These are phyloP conservation scores for Bucorvus abyssinicus DNA, from an alignment of 2,797 vertebrate genomes.

Conservation along the genomic window DNA sequence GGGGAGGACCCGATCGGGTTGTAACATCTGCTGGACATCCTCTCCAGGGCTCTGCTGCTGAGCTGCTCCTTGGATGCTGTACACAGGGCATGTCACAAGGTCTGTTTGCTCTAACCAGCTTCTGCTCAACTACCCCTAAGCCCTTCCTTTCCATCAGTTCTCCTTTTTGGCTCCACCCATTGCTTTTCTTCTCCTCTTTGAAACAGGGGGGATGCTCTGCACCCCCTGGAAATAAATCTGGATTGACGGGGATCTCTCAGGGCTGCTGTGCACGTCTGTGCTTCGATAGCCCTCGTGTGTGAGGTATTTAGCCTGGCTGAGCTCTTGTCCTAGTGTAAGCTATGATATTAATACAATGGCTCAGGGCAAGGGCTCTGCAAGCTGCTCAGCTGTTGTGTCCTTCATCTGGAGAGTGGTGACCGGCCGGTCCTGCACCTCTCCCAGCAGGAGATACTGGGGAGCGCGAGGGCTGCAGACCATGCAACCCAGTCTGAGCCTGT, in stretches of 20 bases:
- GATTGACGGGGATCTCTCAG: background rate
- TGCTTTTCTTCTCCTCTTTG: background rate
- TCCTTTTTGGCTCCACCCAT: background rate
- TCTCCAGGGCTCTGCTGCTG: background rate
- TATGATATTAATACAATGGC: constrained; percentile 45
- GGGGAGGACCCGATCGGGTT: background rate
- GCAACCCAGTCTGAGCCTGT: background rate
- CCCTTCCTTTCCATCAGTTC: background rate
- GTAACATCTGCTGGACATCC: background rate
- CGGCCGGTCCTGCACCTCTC: rapidly evolving
- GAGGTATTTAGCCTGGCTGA: constrained; percentile 35
- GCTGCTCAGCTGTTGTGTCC: background rate
- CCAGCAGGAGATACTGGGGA: rapidly evolving
- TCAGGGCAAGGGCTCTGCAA: background rate
- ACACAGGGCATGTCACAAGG: background rate
- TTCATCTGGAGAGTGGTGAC: background rate
- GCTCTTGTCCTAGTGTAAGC: background rate
- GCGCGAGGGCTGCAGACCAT: rapidly evolving
- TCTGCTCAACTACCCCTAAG: background rate
- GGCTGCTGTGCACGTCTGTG: background rate
- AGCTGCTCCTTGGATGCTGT: background rate
- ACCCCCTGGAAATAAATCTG: background rate
- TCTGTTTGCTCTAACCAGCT: constrained; percentile 12
- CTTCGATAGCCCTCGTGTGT: background rate
- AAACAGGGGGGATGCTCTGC: background rate